Evolutionary conservation across 2,113 vertebrate species (phyloP).

Genomic region (Chrysochloris asiatica): DNA sequence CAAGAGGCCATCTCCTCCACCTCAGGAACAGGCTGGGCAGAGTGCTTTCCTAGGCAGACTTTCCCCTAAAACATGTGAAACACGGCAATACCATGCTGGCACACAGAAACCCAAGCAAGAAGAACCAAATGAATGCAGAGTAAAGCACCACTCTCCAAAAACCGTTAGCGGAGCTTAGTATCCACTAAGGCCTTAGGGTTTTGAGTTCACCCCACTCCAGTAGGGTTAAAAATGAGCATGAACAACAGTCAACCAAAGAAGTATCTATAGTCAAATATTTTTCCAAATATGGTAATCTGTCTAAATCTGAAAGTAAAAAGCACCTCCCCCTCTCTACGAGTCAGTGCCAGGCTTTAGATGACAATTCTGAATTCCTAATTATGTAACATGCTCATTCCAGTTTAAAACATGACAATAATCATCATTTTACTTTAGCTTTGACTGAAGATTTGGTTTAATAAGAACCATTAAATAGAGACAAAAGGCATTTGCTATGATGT

Average conservation of each 20-base stretch:
- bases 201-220: not conserved
- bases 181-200: not conserved
- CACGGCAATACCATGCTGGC: not conserved
- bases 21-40: conserved; percentile 58
- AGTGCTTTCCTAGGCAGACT: not conserved
- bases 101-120: not conserved
- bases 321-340: not conserved
- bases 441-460: conserved; percentile 13
- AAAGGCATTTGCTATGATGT: not conserved
- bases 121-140: conserved; percentile 23
- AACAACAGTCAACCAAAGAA: not conserved
- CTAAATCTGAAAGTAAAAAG: conserved; percentile 25
- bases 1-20: conserved; percentile 67
- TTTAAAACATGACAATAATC: conserved; percentile 44
- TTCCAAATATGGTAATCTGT: not conserved
- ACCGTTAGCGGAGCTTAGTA: not conserved
- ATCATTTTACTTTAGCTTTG: conserved; percentile 21
- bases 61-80: conserved; percentile 1
- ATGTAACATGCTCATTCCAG: not conserved
- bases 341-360: not conserved
- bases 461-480: conserved; percentile 10
- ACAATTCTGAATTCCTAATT: not conserved
- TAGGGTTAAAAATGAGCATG: not conserved
- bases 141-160: not conserved
- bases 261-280: not conserved